phyloP scores from a whole-genome alignment of 2,797 vertebrate genomes.

The Microchirus variegatus region DNA sequence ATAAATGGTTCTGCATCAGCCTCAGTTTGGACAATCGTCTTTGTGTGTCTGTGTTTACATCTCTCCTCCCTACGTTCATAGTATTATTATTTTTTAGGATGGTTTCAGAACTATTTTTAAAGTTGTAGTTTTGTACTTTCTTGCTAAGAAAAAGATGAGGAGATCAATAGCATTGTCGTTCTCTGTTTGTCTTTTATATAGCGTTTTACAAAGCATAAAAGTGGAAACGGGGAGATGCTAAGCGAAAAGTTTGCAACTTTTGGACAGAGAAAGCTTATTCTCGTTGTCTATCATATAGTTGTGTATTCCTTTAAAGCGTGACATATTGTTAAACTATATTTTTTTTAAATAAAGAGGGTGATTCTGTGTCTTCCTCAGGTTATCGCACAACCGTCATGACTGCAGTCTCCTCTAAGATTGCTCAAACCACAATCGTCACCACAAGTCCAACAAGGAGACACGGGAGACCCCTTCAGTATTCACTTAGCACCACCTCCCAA shows the following conservation, averaged over 20 bases:
- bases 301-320: too few species aligned
- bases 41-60: conserved; percentile 73
- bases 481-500: conserved; percentile 30
- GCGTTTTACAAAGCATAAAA: too few species aligned
- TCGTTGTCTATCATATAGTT: too few species aligned
- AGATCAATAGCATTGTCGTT: too few species aligned
- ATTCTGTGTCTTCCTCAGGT: conserved; percentile 78
- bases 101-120: background rate
- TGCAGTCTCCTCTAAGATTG: conserved; percentile 56
- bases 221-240: background rate
- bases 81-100: too few species aligned
- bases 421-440: conserved; percentile 49
- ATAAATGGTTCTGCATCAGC: conserved; percentile 76
- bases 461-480: conserved; percentile 38
- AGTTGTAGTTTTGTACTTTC: too few species aligned
- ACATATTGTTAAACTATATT: conserved; percentile 16
- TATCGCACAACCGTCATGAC: conserved; percentile 66
- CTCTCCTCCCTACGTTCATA: conserved; percentile 12
- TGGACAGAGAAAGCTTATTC: too few species aligned
- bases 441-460: conserved; percentile 49
- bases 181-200: too few species aligned
- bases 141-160: too few species aligned
- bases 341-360: conserved; percentile 72
- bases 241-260: too few species aligned
- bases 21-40: conserved; percentile 75